Evolutionary conservation across 2,888 invertebrate genomes (phyloP).

Genomic region (Eupithecia tripunctaria): DNA sequence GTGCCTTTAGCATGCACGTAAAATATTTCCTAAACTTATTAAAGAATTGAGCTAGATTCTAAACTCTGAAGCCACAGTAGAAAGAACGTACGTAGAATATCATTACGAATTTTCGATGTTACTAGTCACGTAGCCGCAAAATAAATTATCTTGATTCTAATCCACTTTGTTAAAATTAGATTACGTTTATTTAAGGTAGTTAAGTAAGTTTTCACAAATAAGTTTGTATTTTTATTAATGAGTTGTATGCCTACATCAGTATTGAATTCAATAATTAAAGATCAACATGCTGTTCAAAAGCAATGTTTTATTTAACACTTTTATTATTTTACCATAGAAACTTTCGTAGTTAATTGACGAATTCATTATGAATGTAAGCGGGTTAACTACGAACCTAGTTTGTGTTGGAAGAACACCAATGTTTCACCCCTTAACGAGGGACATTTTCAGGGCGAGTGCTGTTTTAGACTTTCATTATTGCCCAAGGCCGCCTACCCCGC

Average conservation of each 20-base stretch:
- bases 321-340: too few species aligned
- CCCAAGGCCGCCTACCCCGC: not conserved
- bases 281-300: slow-evolving; percentile 4
- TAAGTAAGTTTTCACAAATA: slow-evolving; percentile 8
- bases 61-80: not conserved
- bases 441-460: too few species aligned
- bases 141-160: slow-evolving; percentile 19
- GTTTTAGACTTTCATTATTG: not conserved
- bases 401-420: too few species aligned
- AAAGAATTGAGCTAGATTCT: not conserved
- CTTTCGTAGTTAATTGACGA: too few species aligned
- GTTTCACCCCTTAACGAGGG: too few species aligned
- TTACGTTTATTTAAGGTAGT: slow-evolving; percentile 8
- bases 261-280: slow-evolving; percentile 18
- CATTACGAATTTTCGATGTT: slow-evolving; percentile 22
- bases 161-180: slow-evolving; percentile 8
- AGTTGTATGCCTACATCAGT: slow-evolving; percentile 19
- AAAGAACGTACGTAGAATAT: slow-evolving; percentile 3
- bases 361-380: too few species aligned
- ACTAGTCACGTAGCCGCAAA: slow-evolving; percentile 34
- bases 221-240: slow-evolving; percentile 6
- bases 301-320: not conserved
- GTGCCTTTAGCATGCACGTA: not conserved
- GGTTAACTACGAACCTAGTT: too few species aligned
- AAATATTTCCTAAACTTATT: not conserved